phyloP scores from a whole-genome alignment of 2,888 invertebrate species.

The Himalopsyche kuldschensis region DNA sequence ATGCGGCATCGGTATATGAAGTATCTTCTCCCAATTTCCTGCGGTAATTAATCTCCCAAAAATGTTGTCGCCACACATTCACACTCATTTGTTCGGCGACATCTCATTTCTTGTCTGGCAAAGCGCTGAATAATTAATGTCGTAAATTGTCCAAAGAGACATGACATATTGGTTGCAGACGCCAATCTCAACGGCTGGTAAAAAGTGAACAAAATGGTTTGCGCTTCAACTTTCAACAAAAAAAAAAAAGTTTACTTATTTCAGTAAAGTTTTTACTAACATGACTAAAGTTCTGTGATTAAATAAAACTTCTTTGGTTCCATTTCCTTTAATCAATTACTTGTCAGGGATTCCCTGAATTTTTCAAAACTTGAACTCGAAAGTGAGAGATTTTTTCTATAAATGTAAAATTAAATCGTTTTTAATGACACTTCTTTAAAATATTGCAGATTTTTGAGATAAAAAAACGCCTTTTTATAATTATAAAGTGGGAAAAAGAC shows the following conservation, averaged over 20 bases:
- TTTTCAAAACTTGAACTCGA: not conserved
- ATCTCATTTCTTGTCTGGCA: not conserved
- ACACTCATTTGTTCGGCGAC: not conserved
- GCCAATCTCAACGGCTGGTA: not conserved
- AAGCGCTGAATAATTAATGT: slow-evolving; percentile 14
- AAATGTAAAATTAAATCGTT: no score
- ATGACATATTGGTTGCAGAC: slow-evolving; percentile 10
- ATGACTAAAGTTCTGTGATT: not conserved
- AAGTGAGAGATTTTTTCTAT: not conserved
- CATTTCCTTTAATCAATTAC: not conserved
- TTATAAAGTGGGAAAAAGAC: no score
- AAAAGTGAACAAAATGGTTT: not conserved
- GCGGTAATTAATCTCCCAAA: not conserved
- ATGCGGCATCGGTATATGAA: no score
- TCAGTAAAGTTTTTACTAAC: not conserved
- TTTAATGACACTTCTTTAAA: no score
- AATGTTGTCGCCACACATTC: not conserved
- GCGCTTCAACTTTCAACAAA: not conserved
- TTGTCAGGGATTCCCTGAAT: not conserved
- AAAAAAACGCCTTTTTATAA: no score
- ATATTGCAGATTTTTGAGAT: no score
- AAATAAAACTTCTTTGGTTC: not conserved
- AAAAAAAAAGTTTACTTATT: not conserved
- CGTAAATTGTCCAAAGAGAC: slow-evolving; percentile 8
- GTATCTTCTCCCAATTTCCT: not conserved